These are phyloP conservation scores for Hemitrygon akajei DNA, from an alignment of 2,797 vertebrate species.

Conservation along the genomic window DNA sequence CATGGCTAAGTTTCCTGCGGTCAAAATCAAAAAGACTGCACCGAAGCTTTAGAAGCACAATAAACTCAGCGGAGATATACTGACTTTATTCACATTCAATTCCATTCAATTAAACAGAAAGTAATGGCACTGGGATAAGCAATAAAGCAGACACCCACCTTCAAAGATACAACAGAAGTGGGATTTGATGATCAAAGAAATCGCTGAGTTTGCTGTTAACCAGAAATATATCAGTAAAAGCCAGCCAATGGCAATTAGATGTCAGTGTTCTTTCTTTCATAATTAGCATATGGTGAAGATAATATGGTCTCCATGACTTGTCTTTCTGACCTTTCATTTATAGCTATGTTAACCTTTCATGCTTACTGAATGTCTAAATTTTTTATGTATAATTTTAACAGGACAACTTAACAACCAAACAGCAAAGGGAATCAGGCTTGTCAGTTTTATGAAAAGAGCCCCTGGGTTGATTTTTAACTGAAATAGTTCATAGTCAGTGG, in stretches of 20 bases:
- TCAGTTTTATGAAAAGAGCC: not conserved
- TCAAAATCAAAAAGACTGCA: not conserved
- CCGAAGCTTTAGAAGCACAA: not conserved
- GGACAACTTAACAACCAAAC: not conserved
- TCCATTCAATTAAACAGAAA: not conserved
- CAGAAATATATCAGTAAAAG: constrained; percentile 7
- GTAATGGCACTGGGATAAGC: not conserved
- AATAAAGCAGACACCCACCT: not conserved
- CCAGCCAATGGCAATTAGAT: not conserved
- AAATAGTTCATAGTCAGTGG: no score
- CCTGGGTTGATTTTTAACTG: not conserved
- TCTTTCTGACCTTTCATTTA: not conserved
- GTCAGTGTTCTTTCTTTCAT: not conserved
- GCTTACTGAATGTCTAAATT: not conserved
- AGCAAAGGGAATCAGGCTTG: not conserved
- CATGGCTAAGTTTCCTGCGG: not conserved
- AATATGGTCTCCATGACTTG: constrained; percentile 22
- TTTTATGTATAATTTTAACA: not conserved
- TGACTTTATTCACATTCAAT: not conserved
- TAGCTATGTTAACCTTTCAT: not conserved
- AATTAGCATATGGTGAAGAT: not conserved
- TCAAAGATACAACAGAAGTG: not conserved
- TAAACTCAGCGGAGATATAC: not conserved
- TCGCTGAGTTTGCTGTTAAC: constrained; percentile 11
- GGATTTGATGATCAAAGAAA: not conserved